Conservation (phyloP, 1,140 invertebrate genomes). For the Laodelphax striatellus region DNA sequence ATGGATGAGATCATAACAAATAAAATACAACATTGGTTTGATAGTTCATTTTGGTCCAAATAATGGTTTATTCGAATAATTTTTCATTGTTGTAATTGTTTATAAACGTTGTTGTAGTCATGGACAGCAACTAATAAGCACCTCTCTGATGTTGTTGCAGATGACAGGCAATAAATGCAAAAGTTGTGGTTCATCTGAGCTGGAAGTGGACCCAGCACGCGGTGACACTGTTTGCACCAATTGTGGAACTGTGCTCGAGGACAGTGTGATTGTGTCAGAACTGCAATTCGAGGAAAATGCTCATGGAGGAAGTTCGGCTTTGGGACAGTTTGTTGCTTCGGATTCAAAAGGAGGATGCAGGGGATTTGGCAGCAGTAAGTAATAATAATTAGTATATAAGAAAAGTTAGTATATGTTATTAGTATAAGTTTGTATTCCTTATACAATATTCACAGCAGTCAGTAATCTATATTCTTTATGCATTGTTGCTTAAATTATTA, state of each 20-base stretch:
- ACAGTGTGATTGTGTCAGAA: conserved; percentile 92
- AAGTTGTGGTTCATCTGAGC: conserved; percentile 87
- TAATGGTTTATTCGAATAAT: too few species aligned
- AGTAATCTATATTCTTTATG: too few species aligned
- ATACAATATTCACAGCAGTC: too few species aligned
- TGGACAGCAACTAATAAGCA: too few species aligned
- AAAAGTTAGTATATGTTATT: too few species aligned
- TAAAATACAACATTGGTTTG: too few species aligned
- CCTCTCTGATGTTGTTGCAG: background rate
- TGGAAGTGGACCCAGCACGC: conserved; percentile 81
- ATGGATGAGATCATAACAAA: too few species aligned
- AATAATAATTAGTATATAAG: background rate
- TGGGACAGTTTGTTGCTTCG: conserved; percentile 86
- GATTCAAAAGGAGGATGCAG: conserved; percentile 73
- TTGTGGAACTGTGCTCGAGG: conserved; percentile 92
- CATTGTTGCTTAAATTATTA: too few species aligned
- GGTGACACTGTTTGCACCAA: conserved; percentile 93
- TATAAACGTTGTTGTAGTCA: too few species aligned
- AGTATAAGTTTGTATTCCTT: too few species aligned
- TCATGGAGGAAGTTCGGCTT: conserved; percentile 71
- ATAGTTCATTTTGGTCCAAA: too few species aligned
- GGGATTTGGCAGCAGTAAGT: conserved; percentile 55
- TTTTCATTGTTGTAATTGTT: too few species aligned
- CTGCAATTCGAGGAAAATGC: conserved; percentile 91
- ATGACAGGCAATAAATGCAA: conserved; percentile 59